A percentile compares a stretch with the other conserved stretches of the same genome.
phyloP scores from a whole-genome alignment of 2,888 invertebrate genomes.

The Amblyjoppa proteus region DNA sequence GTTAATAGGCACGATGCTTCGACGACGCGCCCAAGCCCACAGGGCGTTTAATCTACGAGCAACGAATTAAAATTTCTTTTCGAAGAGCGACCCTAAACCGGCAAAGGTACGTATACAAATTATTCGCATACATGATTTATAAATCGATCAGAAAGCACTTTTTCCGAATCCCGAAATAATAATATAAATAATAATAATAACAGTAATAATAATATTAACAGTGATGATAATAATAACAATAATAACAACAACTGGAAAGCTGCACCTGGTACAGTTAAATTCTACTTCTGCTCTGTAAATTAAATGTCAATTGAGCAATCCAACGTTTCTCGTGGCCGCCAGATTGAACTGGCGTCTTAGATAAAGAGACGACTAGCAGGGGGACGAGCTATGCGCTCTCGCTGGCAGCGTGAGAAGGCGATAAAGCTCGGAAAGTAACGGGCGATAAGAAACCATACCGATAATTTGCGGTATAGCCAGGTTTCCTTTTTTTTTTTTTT shows the following conservation, averaged over 20 bases:
- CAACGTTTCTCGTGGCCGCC: neutral
- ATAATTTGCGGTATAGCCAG: slow-evolving; percentile 39
- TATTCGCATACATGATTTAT: neutral
- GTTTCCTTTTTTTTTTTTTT: slow-evolving; percentile 21
- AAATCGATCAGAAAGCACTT: neutral
- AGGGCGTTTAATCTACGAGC: slow-evolving; percentile 12
- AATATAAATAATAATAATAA: neutral
- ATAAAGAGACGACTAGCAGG: slow-evolving; percentile 7
- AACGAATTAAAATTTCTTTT: slow-evolving; percentile 1
- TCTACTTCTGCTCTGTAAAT: neutral
- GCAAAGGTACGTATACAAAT: slow-evolving; percentile 17
- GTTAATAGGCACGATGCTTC: slow-evolving; percentile 40
- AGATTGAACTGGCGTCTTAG: neutral
- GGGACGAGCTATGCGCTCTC: neutral
- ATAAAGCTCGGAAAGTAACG: slow-evolving; percentile 33
- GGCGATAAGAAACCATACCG: slow-evolving; percentile 52
- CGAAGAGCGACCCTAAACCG: slow-evolving; percentile 1
- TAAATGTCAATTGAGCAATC: slow-evolving; percentile 16
- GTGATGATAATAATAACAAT: neutral
- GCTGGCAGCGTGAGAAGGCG: slow-evolving; percentile 52
- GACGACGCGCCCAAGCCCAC: neutral
- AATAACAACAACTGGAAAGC: neutral
- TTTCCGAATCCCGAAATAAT: neutral
- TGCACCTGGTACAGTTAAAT: neutral
- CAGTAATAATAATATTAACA: neutral